Conservation (phyloP, 2,797 vertebrate species). For the Tenualosa thibaudeaui region DNA sequence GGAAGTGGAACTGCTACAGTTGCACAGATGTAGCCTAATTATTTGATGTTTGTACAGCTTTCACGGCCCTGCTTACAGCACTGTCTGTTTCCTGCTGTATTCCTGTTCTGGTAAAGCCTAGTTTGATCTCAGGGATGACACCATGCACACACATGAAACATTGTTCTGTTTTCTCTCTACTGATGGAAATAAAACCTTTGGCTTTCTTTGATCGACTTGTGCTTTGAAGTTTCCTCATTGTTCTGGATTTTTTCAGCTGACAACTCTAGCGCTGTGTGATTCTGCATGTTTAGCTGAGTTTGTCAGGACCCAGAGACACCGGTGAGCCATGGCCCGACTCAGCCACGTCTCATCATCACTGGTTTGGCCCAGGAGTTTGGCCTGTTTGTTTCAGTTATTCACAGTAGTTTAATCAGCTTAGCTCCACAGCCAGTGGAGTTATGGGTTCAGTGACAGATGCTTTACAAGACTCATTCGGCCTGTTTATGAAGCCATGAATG, state of each 20-base stretch:
- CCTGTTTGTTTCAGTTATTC: neutral
- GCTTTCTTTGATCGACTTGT: neutral
- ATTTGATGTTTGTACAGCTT: neutral
- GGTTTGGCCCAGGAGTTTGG: neutral
- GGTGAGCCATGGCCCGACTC: neutral
- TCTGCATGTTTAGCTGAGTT: neutral
- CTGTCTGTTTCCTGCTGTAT: neutral
- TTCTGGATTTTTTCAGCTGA: neutral
- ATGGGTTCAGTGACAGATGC: neutral
- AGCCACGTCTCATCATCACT: neutral
- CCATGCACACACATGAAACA: neutral
- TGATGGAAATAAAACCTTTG: neutral
- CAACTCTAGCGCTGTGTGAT: neutral
- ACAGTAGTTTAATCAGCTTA: conserved; percentile 23
- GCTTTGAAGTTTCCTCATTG: neutral
- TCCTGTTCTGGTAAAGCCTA: neutral
- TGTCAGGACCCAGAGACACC: too few relatives aligned
- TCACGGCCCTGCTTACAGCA: neutral
- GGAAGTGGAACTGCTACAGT: neutral
- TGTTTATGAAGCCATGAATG: neutral
- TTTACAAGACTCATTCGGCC: neutral
- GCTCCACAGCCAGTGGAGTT: neutral
- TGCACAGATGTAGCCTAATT: neutral
- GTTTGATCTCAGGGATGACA: neutral
- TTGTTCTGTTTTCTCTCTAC: neutral